Conservation (phyloP, 2,797 vertebrate species). For the Acrossocheilus fasciatus region DNA sequence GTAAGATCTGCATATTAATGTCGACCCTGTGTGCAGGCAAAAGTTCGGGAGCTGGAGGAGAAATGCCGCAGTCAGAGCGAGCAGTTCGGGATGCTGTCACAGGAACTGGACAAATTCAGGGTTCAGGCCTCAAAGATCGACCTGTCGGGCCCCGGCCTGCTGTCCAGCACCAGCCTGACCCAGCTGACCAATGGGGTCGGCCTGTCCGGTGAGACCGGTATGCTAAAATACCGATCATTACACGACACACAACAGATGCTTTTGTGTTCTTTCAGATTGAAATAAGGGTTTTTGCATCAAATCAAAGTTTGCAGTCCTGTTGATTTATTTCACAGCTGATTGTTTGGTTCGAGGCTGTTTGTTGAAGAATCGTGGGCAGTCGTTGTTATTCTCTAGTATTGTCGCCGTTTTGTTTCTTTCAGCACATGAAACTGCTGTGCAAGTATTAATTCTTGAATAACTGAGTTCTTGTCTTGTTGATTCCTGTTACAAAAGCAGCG, state of each 20-base stretch:
- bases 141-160: slow-evolving; percentile 80
- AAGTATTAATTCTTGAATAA: background rate
- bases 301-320: background rate
- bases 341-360: background rate
- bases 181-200: slow-evolving; percentile 81
- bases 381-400: no score
- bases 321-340: background rate
- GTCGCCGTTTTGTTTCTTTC: background rate
- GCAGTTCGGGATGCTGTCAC: slow-evolving; percentile 91
- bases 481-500: background rate
- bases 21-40: slow-evolving; percentile 77
- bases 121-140: slow-evolving; percentile 90
- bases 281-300: background rate
- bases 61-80: slow-evolving; percentile 94
- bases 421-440: background rate
- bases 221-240: slow-evolving; percentile 9
- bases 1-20: background rate
- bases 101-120: slow-evolving; percentile 92
- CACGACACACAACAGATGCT: background rate
- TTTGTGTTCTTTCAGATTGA: background rate
- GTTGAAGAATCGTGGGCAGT: background rate
- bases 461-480: background rate
- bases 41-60: slow-evolving; percentile 93
- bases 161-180: slow-evolving; percentile 76
- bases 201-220: slow-evolving; percentile 81